Conservation (phyloP, 2,888 invertebrate species). For the Eilema griseolum region DNA sequence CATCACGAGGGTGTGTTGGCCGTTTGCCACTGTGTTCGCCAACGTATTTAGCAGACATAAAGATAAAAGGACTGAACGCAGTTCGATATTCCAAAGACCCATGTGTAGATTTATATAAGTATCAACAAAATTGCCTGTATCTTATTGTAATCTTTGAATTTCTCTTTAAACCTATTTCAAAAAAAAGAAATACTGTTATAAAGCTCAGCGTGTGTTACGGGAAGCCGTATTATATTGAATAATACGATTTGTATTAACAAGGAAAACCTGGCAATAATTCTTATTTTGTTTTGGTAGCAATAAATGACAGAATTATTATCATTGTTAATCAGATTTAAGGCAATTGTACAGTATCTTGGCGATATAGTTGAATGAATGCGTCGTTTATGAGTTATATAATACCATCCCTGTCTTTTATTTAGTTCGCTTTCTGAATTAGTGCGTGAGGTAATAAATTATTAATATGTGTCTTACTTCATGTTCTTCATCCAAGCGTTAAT, state of each 20-base stretch:
- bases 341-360: neutral
- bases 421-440: neutral
- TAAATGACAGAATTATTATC: neutral
- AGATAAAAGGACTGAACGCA: too few relatives aligned
- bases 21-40: too few relatives aligned
- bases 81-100: neutral
- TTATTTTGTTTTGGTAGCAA: constrained; percentile 10
- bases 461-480: too few relatives aligned
- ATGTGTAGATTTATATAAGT: constrained; percentile 32
- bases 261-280: constrained; percentile 15
- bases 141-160: constrained; percentile 44
- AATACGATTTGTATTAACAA: neutral
- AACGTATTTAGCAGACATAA: too few relatives aligned
- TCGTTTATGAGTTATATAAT: neutral
- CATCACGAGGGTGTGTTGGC: too few relatives aligned
- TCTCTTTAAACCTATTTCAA: constrained; percentile 47
- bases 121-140: constrained; percentile 30
- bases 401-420: neutral
- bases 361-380: neutral
- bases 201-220: constrained; percentile 16
- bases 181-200: constrained; percentile 38
- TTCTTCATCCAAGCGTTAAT: too few relatives aligned
- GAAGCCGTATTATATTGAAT: constrained; percentile 29
- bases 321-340: neutral
- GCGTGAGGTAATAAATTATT: neutral